These are phyloP conservation scores for Celastrina argiolus DNA, from an alignment of 2,888 invertebrate genomes.

Conservation along the genomic window DNA sequence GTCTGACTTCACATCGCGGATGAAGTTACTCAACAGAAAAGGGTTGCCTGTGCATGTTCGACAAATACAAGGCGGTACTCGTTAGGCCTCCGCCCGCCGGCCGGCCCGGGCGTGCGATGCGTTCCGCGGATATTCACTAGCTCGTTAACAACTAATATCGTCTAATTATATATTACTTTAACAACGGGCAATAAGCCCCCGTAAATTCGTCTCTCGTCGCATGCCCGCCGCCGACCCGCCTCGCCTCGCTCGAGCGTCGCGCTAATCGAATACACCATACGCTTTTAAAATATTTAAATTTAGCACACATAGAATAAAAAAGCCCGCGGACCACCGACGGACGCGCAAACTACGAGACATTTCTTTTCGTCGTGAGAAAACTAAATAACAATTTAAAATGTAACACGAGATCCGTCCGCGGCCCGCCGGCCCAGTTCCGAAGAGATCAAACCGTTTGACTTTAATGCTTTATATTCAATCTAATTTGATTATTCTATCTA, in stretches of 20 bases:
- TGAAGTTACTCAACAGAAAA: conserved; percentile 33
- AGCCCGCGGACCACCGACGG: neutral
- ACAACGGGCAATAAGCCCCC: conserved; percentile 6
- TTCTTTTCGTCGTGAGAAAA: neutral
- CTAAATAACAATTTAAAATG: conserved; percentile 17
- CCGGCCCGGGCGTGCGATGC: neutral
- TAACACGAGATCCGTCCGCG: neutral
- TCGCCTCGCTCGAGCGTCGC: neutral
- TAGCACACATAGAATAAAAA: conserved; percentile 22
- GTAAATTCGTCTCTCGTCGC: conserved; percentile 16
- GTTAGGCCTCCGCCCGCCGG: neutral
- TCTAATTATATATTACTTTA: conserved; percentile 15
- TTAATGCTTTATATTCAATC: conserved; percentile 61
- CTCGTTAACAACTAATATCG: conserved; percentile 19
- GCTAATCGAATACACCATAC: conserved; percentile 15
- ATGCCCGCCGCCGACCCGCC: neutral
- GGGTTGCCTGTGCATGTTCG: conserved; percentile 30
- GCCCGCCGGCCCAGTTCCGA: conserved; percentile 32
- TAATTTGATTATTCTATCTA: conserved; percentile 78
- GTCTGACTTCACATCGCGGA: conserved; percentile 30
- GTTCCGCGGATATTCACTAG: conserved; percentile 6
- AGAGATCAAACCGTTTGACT: conserved; percentile 63
- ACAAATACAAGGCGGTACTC: neutral
- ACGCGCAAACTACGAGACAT: neutral
- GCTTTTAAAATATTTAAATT: conserved; percentile 19